Evolutionary conservation across 1,140 invertebrate species (phyloP).

Genomic region (Cherax destructor): DNA sequence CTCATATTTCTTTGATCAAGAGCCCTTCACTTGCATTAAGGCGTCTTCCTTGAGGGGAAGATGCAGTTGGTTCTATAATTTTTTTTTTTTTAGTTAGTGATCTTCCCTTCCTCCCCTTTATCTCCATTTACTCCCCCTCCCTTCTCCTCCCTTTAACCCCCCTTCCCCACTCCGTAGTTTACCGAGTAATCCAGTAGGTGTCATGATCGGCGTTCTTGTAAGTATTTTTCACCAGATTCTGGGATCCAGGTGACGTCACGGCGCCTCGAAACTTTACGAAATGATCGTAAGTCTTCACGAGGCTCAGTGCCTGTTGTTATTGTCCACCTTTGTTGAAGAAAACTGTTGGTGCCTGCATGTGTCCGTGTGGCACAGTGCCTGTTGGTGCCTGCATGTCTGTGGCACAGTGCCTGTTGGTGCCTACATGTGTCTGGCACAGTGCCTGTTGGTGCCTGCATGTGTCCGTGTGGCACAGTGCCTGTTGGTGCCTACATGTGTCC

Average conservation of each 20-base stretch:
- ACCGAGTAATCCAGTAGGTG: not conserved
- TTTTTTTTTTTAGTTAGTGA: not conserved
- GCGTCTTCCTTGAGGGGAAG: too few relatives aligned
- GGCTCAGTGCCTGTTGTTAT: not conserved
- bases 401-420: too few relatives aligned
- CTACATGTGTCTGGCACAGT: too few relatives aligned
- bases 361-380: not conserved
- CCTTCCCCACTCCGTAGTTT: too few relatives aligned
- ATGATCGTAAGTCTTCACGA: not conserved
- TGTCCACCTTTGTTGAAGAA: not conserved
- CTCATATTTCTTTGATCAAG: too few relatives aligned
- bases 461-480: too few relatives aligned
- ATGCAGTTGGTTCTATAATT: not conserved
- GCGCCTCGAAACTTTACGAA: not conserved
- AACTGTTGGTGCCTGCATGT: too few relatives aligned
- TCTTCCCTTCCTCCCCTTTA: not conserved
- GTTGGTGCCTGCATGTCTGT: not conserved
- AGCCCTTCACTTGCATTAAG: not conserved
- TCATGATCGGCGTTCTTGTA: slow-evolving; percentile 1
- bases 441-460: too few relatives aligned
- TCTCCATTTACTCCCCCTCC: not conserved
- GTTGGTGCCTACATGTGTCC: too few relatives aligned
- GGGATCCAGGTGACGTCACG: not conserved
- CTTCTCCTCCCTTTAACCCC: too few relatives aligned
- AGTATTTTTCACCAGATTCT: not conserved